Evolutionary conservation across 2,888 invertebrate genomes (phyloP).

Genomic region (Morpho deidamia): DNA sequence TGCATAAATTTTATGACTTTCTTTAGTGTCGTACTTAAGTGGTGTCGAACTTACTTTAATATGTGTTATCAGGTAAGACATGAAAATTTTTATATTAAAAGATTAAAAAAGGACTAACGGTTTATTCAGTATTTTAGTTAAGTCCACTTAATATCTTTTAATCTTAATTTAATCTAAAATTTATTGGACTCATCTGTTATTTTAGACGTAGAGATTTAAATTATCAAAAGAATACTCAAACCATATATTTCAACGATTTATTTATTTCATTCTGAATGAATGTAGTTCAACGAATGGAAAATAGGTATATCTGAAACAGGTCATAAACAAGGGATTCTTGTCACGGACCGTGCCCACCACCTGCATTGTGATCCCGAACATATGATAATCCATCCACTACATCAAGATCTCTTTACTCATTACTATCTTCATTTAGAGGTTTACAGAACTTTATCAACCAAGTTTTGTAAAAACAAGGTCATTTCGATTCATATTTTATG

Average conservation of each 20-base stretch:
- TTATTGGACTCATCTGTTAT: too few relatives aligned
- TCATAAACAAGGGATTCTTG: conserved; percentile 57
- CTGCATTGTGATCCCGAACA: conserved; percentile 60
- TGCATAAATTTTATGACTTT: conserved; percentile 4
- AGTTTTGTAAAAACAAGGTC: too few relatives aligned
- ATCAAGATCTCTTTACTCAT: conserved; percentile 3
- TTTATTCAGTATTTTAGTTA: too few relatives aligned
- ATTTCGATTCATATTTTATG: too few relatives aligned
- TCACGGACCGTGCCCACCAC: conserved; percentile 60
- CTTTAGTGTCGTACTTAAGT: not conserved
- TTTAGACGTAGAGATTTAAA: too few relatives aligned
- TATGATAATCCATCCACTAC: conserved; percentile 39
- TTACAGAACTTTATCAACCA: too few relatives aligned
- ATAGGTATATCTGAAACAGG: conserved; percentile 48
- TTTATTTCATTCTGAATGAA: not conserved
- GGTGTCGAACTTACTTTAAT: too few relatives aligned
- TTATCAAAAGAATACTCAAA: too few relatives aligned
- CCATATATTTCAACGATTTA: not conserved
- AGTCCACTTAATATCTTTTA: too few relatives aligned
- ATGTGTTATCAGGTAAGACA: not conserved
- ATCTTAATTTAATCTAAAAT: too few relatives aligned
- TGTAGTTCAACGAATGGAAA: conserved; percentile 20
- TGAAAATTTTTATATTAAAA: too few relatives aligned
- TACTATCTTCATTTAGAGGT: not conserved
- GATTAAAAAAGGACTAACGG: too few relatives aligned